Evolutionary conservation across 2,797 vertebrate species (phyloP).

Genomic region (Thripadectes ignobilis): DNA sequence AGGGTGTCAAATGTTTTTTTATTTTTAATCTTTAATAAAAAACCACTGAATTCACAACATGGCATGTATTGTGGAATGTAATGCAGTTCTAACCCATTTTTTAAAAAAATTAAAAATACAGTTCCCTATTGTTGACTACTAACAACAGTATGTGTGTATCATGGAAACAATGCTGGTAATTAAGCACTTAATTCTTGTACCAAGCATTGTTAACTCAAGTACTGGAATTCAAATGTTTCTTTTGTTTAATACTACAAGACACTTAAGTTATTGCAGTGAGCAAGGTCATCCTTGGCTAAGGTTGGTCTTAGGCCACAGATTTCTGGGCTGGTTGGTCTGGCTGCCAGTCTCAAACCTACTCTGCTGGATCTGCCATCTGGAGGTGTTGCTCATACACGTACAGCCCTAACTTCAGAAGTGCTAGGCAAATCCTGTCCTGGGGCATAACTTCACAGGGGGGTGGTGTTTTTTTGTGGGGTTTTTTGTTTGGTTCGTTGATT

Average conservation of each 20-base stretch:
- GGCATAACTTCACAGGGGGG: background rate
- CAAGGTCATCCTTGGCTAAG: background rate
- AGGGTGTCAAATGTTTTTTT: constrained; percentile 50
- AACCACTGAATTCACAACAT: background rate
- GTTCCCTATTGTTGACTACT: background rate
- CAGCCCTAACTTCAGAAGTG: background rate
- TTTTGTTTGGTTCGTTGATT: background rate
- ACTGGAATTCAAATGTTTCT: background rate
- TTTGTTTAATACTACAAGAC: background rate
- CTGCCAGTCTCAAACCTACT: background rate
- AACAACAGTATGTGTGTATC: background rate
- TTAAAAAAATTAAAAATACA: background rate
- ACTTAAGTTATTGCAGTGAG: background rate
- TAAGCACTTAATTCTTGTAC: constrained; percentile 34
- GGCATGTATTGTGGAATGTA: background rate
- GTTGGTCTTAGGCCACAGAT: background rate
- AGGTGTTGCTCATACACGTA: background rate
- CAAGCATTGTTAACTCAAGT: constrained; percentile 23
- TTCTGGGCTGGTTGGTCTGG: background rate
- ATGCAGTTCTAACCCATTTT: background rate
- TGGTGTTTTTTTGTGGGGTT: background rate
- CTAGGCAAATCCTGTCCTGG: background rate
- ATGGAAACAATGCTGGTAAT: constrained; percentile 11
- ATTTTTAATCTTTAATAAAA: constrained; percentile 68
- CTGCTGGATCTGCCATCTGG: background rate